Evolutionary conservation across 1,140 invertebrate genomes (phyloP), one percentile per base, ranked within the genome.

Genomic region (Diorhabda elongata): DNA sequence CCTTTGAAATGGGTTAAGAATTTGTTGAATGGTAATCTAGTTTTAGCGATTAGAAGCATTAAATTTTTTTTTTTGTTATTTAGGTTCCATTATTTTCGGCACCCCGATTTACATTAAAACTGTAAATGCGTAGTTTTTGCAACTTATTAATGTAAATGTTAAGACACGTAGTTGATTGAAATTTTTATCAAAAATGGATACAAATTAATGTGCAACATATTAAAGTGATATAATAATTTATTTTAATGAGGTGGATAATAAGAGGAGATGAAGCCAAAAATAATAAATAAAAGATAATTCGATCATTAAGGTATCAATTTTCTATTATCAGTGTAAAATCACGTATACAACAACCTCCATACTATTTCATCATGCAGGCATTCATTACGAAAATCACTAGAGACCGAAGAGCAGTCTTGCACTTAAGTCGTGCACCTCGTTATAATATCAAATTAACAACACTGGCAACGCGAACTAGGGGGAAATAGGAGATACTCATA

Each of bases 251-350:
- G n/a, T 6, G n/a, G 47, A 3, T n/a, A n/a, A 52, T 6, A 52
- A 8, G 47, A 52, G 47, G 47, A 52, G 47, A n/a, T 3, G 47
- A 52, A 52, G 47, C 3, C 47, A 52, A 52, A 26, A 52, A 52
- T 52, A 52, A 52, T 52, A 52, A 52, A 52, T 52, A 52, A n/a
- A n/a, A 52, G 47, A 52, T 52, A 52, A 52, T 52, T 52, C n/a
- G 47, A 52, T 52, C 47, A 52, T 52, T 52, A 52, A 8, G 47
- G 47, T 52, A 52, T 52, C 47, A 52, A 52, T 52, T 52, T 52
- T 52, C 47, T 52, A 52, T 52, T 52, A 52, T 52, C 47, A 52
- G 47, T 52, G 47, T 52, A 52, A 52, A 52, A 52, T 52, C 47
- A 52, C 47, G 47, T 52, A 52, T n/a, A 52, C 2, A 52, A 52